phyloP scores from a whole-genome alignment of 2,888 invertebrate genomes.

The Eupithecia vulgata region DNA sequence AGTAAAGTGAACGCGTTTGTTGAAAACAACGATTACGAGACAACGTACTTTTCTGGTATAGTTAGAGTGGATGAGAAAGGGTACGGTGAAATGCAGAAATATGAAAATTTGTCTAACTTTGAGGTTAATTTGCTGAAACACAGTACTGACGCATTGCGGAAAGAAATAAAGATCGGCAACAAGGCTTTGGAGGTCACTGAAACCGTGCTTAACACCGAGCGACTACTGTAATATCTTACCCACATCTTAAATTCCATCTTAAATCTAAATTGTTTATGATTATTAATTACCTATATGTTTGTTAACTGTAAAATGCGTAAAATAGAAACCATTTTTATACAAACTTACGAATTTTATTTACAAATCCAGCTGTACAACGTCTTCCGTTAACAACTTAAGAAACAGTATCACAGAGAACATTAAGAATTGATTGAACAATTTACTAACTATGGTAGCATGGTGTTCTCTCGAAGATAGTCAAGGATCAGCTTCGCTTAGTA shows the following conservation, averaged over 20 bases:
- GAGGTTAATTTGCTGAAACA: constrained; percentile 65
- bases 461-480: not conserved
- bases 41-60: constrained; percentile 64
- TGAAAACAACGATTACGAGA: constrained; percentile 73
- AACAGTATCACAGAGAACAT: constrained; percentile 78
- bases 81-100: constrained; percentile 61
- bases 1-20: constrained; percentile 61
- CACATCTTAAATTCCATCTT: too few relatives aligned
- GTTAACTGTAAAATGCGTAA: not conserved
- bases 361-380: constrained; percentile 60
- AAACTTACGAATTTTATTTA: constrained; percentile 75
- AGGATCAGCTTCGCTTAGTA: not conserved
- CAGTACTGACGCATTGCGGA: constrained; percentile 60
- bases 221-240: not conserved
- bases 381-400: constrained; percentile 57
- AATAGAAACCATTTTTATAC: constrained; percentile 50
- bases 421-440: constrained; percentile 60
- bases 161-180: constrained; percentile 62
- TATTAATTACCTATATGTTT: too few relatives aligned
- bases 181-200: constrained; percentile 60
- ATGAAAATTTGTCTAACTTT: constrained; percentile 54
- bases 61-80: constrained; percentile 60
- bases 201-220: not conserved
- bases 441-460: constrained; percentile 34
- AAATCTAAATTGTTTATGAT: too few relatives aligned